A percentile compares a stretch with the other conserved stretches of the same genome.
Conservation (phyloP, 1,140 invertebrate genomes). For the Saccostrea cuccullata region DNA sequence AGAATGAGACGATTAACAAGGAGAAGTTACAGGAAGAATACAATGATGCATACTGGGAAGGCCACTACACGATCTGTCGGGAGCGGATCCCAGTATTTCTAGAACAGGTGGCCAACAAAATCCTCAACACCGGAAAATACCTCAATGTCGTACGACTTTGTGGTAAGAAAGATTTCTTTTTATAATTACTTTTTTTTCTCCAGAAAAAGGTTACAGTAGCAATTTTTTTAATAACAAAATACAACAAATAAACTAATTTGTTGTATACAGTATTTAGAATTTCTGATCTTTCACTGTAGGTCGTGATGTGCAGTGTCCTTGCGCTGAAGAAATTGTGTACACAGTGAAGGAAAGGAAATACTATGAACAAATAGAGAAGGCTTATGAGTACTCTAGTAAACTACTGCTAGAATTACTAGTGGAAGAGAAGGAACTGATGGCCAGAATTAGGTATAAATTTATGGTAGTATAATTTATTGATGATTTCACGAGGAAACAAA, state of each 20-base stretch:
- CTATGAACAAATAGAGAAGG: conserved; percentile 90
- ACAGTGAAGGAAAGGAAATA: conserved; percentile 87
- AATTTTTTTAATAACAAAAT: no score
- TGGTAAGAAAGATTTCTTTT: conserved; percentile 81
- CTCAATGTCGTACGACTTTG: conserved; percentile 97
- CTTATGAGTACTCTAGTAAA: conserved; percentile 94
- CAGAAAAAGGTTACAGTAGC: no score
- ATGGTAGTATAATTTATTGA: background rate
- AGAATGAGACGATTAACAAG: conserved; percentile 85
- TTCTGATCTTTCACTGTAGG: conserved; percentile 79
- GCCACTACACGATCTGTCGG: conserved; percentile 89
- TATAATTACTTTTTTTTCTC: no score
- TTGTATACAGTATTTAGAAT: no score
- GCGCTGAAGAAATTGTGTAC: conserved; percentile 88
- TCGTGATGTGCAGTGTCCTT: conserved; percentile 87
- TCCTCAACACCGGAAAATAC: conserved; percentile 97
- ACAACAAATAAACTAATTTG: no score
- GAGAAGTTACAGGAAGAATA: conserved; percentile 86
- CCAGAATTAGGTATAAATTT: conserved; percentile 85
- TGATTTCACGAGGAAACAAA: no score
- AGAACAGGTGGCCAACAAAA: conserved; percentile 90
- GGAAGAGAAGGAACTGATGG: conserved; percentile 94
- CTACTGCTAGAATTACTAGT: conserved; percentile 92
- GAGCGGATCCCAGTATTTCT: conserved; percentile 93
- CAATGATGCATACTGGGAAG: conserved; percentile 96